These are phyloP conservation scores for Amphipoea lucens DNA, from an alignment of 2,888 invertebrate genomes.

Conservation along the genomic window DNA sequence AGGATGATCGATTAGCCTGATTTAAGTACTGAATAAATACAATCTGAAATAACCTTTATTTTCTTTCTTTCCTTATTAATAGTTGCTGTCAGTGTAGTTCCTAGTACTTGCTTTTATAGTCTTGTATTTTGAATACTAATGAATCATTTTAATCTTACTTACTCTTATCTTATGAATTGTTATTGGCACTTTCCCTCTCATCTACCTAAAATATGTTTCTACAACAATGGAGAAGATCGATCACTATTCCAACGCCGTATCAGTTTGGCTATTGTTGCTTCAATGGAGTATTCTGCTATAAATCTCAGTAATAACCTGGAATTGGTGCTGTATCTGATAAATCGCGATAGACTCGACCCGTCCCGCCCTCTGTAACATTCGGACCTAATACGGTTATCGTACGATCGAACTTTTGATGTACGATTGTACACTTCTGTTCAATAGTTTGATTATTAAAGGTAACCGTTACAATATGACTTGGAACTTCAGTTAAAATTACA, in stretches of 20 bases:
- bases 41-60: not conserved
- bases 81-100: not conserved
- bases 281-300: constrained; percentile 30
- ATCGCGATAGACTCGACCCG: constrained; percentile 38
- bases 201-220: constrained; percentile 11
- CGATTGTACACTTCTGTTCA: constrained; percentile 32
- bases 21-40: not conserved
- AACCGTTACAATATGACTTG: constrained; percentile 20
- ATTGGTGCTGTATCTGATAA: constrained; percentile 48
- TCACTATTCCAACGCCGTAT: not conserved
- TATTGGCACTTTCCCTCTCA: not conserved
- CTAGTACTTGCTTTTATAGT: not conserved
- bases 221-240: constrained; percentile 15
- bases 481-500: constrained; percentile 9
- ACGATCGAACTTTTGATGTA: constrained; percentile 42
- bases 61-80: not conserved
- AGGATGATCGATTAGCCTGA: constrained; percentile 21
- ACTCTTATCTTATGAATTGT: not conserved
- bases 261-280: constrained; percentile 21
- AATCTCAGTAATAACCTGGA: constrained; percentile 44
- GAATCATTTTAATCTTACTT: not conserved
- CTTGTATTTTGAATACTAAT: not conserved
- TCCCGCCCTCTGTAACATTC: constrained; percentile 28
- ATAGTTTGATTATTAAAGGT: constrained; percentile 16
- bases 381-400: constrained; percentile 50